Evolutionary conservation across 2,113 vertebrate genomes (phyloP), one percentile per base, ranked within the genome.

Genomic region (Passer domesticus): DNA sequence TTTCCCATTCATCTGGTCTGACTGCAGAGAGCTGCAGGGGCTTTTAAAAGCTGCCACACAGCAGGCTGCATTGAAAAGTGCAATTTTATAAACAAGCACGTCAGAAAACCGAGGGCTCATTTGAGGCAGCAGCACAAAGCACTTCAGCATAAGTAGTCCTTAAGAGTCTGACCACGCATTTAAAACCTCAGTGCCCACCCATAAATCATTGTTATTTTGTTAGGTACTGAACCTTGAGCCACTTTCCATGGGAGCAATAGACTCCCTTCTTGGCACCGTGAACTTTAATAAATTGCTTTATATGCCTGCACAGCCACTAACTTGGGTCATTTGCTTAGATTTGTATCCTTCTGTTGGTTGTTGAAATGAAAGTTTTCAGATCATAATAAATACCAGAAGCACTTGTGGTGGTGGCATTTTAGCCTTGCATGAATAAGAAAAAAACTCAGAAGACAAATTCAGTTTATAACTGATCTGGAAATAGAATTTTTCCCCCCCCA

Each of bases 171-270:
- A 56, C n/a, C 22, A 37, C 17, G 53, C 50, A 60, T 88, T 88
- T 85, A 76, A 75, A 95, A 89, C 64, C 87, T 87, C 68, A 52
- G 28, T 83, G 50, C 24, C 8, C 67, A 79, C 66, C 49, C 90
- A 87, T 83, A 95, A 94, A 69, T 93, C 73, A 92, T 44, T 59
- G 24, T 6, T 11, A 37, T 19, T 95, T 94, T 87, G 41, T 80
- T 87, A 92, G 13, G n/a, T 80, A 86, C 75, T 85, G 63, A 94
- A 94, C 58, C 80, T 89, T 83, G 70, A 85, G 89, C 50, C 44
- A 56, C 79, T 96, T 90, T 89, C 31, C 78, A 44, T 46, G 46
- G 93, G 47, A 87, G 49, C 43, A 94, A 80, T n/a, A 66, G 72
- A 88, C 67, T 72, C 64, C 39, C 50, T 80, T 81, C 82, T 63